Evolutionary conservation across 1,140 invertebrate genomes (phyloP), one percentile per base, ranked within the genome.

Genomic region (Solenopsis invicta): DNA sequence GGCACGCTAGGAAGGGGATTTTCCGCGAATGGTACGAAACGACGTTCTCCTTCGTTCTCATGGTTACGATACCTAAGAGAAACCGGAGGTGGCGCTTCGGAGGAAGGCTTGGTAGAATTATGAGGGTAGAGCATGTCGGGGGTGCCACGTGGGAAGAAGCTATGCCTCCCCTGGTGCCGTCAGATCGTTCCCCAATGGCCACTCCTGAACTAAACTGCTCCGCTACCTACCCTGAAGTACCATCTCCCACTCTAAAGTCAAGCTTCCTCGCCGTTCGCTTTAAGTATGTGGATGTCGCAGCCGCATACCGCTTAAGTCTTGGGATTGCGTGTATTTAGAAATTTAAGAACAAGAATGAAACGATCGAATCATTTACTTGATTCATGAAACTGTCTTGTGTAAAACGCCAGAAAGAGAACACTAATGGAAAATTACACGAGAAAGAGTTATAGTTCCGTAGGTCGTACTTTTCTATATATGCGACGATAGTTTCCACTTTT

Each of bases 171-270:
- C 88, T 93, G 95, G 91, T 91, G 93, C 91, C 91, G 69, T 92
- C 88, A 91, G 92, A 95, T 95, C 92, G 94, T 93, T 95, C 95
- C 95, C 95, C 89, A 94, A 95, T 89, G 95, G 87, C 92, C 93
- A 94, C 93, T 95, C 92, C 85, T 77, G 90, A 94, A 93, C 94
- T 94, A 94, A 94, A 94, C 93, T 94, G 92, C 93, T 92, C 89
- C 84, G 85, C 92, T 93, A 93, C 91, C 88, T 89, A 87, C 87
- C 76, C 75, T 78, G 78, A 88, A 92, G 52, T 89, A 85, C 86
- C 78, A 71, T 75, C 91, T 87, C 90, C 89, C 72, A 89, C 64
- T 64, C 56, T 21, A 12, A 77, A 74, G 64, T 84, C 76, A 34
- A 71, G 80, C 67, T 89, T 89, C 66, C 88, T 75, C 56, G 54